These are phyloP conservation scores for Danio rerio DNA, from an alignment of 2,113 vertebrate species.

Conservation along the genomic window DNA sequence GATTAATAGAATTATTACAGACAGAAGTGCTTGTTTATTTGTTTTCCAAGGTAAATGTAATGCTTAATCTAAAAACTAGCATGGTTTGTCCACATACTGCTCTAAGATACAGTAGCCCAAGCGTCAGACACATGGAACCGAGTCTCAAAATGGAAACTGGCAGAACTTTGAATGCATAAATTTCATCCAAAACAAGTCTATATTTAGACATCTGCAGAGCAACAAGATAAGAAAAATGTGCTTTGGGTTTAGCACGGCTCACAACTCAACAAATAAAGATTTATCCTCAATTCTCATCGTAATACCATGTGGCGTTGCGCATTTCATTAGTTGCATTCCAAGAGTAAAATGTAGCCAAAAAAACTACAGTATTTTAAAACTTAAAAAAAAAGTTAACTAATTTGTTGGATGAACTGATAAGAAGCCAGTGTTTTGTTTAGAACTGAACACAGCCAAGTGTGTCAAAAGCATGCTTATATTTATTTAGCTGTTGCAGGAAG, in stretches of 20 bases:
- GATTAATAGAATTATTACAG: neutral
- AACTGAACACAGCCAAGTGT: slow-evolving; percentile 46
- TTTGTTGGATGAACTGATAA: slow-evolving; percentile 16
- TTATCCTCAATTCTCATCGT: neutral
- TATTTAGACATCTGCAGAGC: slow-evolving; percentile 29
- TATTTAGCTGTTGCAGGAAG: slow-evolving; percentile 49
- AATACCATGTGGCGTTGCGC: neutral
- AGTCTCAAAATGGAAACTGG: slow-evolving; percentile 42
- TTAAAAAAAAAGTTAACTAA: neutral
- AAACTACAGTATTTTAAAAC: neutral
- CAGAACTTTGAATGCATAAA: slow-evolving; percentile 38
- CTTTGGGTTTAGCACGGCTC: neutral
- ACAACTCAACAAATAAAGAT: slow-evolving; percentile 14
- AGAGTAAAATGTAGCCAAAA: neutral
- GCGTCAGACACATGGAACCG: neutral
- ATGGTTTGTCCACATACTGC: neutral
- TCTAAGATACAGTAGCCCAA: neutral
- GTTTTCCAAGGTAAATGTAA: neutral
- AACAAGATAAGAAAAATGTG: slow-evolving; percentile 31
- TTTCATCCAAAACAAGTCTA: slow-evolving; percentile 35
- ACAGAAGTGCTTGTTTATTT: neutral
- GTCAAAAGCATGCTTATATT: slow-evolving; percentile 45
- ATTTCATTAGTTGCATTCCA: neutral
- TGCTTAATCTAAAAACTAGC: neutral
- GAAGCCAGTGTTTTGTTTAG: too few species aligned